Base-by-base conservation (phyloP, 2,797 vertebrate genomes). In the Phalloptychus januarius region DNA sequence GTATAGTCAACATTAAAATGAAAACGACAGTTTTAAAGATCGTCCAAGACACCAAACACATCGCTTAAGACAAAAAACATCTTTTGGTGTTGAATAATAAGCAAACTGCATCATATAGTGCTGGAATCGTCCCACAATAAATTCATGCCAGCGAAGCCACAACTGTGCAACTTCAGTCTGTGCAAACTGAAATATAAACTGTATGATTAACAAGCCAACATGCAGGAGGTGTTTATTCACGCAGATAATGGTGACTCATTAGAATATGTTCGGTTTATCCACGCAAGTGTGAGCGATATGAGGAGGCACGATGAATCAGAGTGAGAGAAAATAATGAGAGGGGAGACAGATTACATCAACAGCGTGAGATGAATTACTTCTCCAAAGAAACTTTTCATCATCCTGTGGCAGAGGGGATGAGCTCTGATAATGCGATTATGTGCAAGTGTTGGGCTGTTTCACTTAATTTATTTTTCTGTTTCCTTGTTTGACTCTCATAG, bases 361-460 rank as follows among this genome's bases (percentile, higher is more conserved):
- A 75, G 77, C 44, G 74, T 73, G 81, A 89, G 85, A 91, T 79
- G 86, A 91, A 89, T 83, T 25, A 83, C 74, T 85, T 76, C 86
- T 86, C 44, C 67, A 74, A 88, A 87, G 87, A 86, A 90, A 89
- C 83, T 91, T 89, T 87, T 91, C 86, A 83, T 90, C 75, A 72
- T 76, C 70, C 85, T 74, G 58, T 70, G 71, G 79, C 72, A 28
- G 76, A 44, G 8, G 74, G 76, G 71, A 71, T n/a, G 36, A 44
- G 79, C 38, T 78, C 77, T 42, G 44, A 15, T 79, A 82, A 84
- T 75, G 67, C 71, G 84, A 90, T 89, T 86, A 83, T 52, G 61
- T 74, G 76, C 46, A 76, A 1, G 15, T 63, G 63, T 84, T 52
- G 11, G 75, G 69, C 85, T 91, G 84, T 85, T 89, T 90, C 84